Evolutionary conservation across 2,113 vertebrate species (phyloP), one percentile per base, ranked within the genome.

Genomic region (Pseudorectes ferrugineus): DNA sequence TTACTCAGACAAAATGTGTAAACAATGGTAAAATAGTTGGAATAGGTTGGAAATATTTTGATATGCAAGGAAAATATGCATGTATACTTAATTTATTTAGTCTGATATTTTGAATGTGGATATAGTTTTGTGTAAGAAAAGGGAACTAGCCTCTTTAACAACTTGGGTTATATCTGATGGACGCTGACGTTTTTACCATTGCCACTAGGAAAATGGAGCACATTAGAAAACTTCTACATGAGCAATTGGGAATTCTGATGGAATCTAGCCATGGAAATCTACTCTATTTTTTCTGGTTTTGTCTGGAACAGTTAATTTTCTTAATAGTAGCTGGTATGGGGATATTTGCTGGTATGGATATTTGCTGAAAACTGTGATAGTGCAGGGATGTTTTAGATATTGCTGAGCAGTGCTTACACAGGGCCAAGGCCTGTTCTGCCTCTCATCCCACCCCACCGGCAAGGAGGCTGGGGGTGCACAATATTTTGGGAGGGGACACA

Each of bases 371-470:
- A 17, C 6, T 48, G 4, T 26, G 14, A 18, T 52, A n/a, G n/a
- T 0, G 1, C 6, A 38, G 3, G 1, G 11, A 6, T 45, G 5
- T 8, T 77, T 82, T 35, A 11, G 5, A 15, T 58, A 11, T 3
- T 73, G 54, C 16, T 82, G 29, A 51, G 9, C 35, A 48, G 12
- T 0, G 5, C 19, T 68, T 51, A 20, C 15, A 33, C 12, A 49
- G 7, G 2, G 3, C 18, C 52, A 61, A 82, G 29, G 19, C 0
- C 16, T 42, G 12, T 63, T 19, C 36, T 51, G 21, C 18, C 61
- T 38, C 46, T 72, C 16, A 25, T 6, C 8, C 5, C 12, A 68
- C 2, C 5, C 7, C 14, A n/a, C 7, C 17, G 58, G 26, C 0
- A 2, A 18, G 26, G 16, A 38, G 22, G 3, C 25, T 55, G 8